These are phyloP conservation scores for Ectobius pallidus DNA, from an alignment of 2,888 invertebrate genomes.

Conservation along the genomic window DNA sequence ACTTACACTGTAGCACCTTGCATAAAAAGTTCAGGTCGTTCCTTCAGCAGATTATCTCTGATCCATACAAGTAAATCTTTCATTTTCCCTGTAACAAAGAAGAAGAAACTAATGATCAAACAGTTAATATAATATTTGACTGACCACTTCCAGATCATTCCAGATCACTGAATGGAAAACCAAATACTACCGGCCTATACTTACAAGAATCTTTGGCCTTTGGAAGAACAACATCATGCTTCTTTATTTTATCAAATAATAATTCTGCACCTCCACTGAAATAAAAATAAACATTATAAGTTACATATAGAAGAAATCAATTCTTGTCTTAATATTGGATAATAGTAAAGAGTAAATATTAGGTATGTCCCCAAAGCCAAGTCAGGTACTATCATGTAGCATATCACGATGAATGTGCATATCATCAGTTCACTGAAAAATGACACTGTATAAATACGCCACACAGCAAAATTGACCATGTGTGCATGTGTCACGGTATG, in stretches of 20 bases:
- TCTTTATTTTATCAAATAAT: slow-evolving; percentile 84
- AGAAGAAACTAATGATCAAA: background rate
- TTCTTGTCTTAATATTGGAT: no score
- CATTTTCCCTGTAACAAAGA: slow-evolving; percentile 66
- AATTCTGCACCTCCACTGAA: slow-evolving; percentile 89
- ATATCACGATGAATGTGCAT: background rate
- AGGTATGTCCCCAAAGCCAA: background rate
- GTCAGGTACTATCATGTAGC: background rate
- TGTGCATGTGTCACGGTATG: no score
- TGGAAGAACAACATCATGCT: slow-evolving; percentile 70
- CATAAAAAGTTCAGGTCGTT: slow-evolving; percentile 76
- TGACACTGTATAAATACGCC: background rate
- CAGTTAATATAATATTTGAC: no score
- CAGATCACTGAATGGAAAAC: no score
- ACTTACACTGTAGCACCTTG: slow-evolving; percentile 45
- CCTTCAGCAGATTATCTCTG: slow-evolving; percentile 80
- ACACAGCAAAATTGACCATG: background rate
- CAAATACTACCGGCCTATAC: no score
- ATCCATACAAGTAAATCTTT: slow-evolving; percentile 80
- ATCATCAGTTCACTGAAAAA: no score
- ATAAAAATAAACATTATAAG: no score
- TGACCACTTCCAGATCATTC: no score
- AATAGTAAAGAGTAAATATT: no score
- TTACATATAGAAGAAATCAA: no score
- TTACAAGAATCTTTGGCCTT: slow-evolving; percentile 61